Percentiles rank a stretch among this genome's conserved stretches.
These are phyloP conservation scores for Unio pictorum DNA, from an alignment of 2,888 invertebrate species.

Conservation along the genomic window DNA sequence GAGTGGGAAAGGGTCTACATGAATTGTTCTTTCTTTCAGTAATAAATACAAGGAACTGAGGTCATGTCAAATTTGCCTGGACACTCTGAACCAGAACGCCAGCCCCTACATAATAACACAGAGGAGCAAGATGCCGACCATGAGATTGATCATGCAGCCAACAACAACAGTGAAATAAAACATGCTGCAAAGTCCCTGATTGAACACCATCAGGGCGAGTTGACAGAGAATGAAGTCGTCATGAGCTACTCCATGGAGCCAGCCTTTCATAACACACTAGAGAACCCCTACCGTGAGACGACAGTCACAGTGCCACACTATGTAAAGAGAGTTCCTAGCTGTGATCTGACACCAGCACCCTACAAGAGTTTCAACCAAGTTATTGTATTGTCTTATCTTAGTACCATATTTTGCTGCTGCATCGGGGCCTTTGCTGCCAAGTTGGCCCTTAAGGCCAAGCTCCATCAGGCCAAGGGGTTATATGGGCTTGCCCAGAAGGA, in stretches of 20 bases:
- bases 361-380: constrained; percentile 61
- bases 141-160: constrained; percentile 19
- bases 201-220: constrained; percentile 25
- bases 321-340: constrained; percentile 54
- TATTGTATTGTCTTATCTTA: constrained; percentile 53
- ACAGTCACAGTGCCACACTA: constrained; percentile 58
- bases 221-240: constrained; percentile 29
- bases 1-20: no score
- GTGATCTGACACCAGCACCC: constrained; percentile 60
- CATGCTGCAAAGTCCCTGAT: constrained; percentile 35
- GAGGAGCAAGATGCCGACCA: constrained; percentile 22
- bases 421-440: constrained; percentile 56
- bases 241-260: constrained; percentile 54
- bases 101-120: constrained; percentile 48
- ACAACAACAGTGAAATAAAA: constrained; percentile 27
- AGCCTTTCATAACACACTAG: constrained; percentile 46
- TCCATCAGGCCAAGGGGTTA: constrained; percentile 60
- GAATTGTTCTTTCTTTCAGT: no score
- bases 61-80: constrained; percentile 1
- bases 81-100: constrained; percentile 39
- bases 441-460: constrained; percentile 51
- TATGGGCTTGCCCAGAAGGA: constrained; percentile 63
- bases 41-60: no score
- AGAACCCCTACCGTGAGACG: constrained; percentile 64
- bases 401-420: constrained; percentile 48